phyloP scores from a whole-genome alignment of 2,888 invertebrate species.

The Scotopteryx bipunctaria region DNA sequence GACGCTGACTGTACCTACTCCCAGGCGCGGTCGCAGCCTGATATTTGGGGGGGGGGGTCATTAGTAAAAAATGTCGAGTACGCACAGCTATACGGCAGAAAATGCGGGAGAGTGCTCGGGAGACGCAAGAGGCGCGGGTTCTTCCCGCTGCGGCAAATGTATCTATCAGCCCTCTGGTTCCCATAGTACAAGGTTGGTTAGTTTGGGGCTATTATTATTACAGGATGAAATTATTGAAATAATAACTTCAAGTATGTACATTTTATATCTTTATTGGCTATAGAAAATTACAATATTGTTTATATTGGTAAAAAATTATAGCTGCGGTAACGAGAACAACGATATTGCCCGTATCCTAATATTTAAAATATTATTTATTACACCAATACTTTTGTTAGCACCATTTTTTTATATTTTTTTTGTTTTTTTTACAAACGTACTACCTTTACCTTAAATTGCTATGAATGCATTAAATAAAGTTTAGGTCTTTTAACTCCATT shows the following conservation, averaged over 20 bases:
- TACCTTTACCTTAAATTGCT: slow-evolving; percentile 74
- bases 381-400: slow-evolving; percentile 79
- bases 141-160: no score
- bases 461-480: slow-evolving; percentile 71
- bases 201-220: no score
- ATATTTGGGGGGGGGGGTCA: no score
- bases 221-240: slow-evolving; percentile 4
- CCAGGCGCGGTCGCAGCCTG: no score
- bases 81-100: no score
- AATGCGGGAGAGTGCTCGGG: no score
- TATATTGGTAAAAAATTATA: slow-evolving; percentile 75
- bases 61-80: no score
- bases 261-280: slow-evolving; percentile 71
- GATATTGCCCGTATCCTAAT: slow-evolving; percentile 67
- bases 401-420: slow-evolving; percentile 69
- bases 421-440: slow-evolving; percentile 70
- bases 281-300: slow-evolving; percentile 56
- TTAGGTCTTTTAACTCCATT: slow-evolving; percentile 67
- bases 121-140: no score
- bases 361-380: slow-evolving; percentile 62
- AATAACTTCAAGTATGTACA: slow-evolving; percentile 39
- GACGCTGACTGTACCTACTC: no score
- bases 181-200: no score
- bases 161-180: no score
- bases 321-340: slow-evolving; percentile 65